Percentiles rank a stretch among this genome's conserved stretches.
Conservation (phyloP, 2,797 vertebrate species). For the Falco cherrug region DNA sequence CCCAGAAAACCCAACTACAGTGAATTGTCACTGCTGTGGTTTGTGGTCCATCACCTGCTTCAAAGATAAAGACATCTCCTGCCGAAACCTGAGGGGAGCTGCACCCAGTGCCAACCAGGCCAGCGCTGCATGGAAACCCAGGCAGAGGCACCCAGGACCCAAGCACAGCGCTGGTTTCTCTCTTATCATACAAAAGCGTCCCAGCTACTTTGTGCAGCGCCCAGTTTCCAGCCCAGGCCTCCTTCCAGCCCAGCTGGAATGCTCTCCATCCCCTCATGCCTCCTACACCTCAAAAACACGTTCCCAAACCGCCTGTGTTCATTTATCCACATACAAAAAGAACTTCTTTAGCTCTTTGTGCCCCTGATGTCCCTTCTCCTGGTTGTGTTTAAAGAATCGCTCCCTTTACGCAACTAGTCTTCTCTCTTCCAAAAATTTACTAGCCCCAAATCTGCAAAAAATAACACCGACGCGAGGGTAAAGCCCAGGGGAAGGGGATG, state of each 20-base stretch:
- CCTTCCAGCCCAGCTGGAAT: neutral
- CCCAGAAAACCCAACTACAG: neutral
- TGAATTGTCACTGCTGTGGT: neutral
- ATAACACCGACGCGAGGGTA: fast-evolving
- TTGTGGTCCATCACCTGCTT: neutral
- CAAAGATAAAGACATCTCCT: neutral
- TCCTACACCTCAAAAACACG: neutral
- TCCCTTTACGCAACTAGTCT: neutral
- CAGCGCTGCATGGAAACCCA: fast-evolving
- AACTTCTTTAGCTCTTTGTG: neutral
- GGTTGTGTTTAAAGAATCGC: neutral
- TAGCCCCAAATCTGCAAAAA: too few species aligned
- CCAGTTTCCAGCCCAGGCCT: neutral
- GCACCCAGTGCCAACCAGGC: neutral
- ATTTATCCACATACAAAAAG: neutral
- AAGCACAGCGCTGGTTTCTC: fast-evolving
- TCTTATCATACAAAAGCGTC: fast-evolving
- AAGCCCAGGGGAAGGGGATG: neutral
- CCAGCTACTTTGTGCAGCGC: fast-evolving
- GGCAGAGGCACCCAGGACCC: neutral
- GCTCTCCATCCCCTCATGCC: neutral
- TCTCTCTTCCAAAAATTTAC: neutral
- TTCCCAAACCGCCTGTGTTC: neutral
- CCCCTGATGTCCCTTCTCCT: too few species aligned
- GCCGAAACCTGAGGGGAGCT: neutral